phyloP scores from a whole-genome alignment of 2,888 invertebrate genomes.

The Limnephilus lunatus region DNA sequence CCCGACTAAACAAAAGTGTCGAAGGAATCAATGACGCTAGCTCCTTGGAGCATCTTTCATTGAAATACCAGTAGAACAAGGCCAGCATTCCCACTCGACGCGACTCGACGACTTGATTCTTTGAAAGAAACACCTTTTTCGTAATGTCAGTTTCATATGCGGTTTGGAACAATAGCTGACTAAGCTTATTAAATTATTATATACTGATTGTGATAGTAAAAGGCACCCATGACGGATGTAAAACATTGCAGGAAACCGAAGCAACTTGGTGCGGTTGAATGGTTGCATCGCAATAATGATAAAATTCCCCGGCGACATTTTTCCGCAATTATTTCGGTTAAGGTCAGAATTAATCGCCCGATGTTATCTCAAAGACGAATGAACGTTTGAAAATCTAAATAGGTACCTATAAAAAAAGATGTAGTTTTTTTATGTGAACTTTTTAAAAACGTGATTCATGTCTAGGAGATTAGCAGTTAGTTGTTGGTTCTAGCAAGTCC shows the following conservation, averaged over 20 bases:
- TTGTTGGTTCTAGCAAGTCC: neutral
- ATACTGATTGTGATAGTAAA: neutral
- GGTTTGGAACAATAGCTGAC: neutral
- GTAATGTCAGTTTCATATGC: neutral
- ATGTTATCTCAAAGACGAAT: constrained; percentile 2
- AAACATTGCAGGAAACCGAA: neutral
- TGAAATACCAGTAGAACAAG: no score
- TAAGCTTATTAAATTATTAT: neutral
- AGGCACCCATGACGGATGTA: neutral
- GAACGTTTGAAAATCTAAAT: neutral
- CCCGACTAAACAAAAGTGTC: no score
- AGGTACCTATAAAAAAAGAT: neutral
- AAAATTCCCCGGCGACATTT: neutral
- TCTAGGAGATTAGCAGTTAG: neutral
- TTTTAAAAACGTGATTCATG: neutral
- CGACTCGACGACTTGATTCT: neutral
- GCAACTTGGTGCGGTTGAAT: neutral
- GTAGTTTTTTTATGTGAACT: neutral
- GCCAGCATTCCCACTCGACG: no score
- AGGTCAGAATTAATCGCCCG: neutral
- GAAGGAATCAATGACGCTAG: no score
- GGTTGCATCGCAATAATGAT: neutral
- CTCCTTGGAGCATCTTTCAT: no score
- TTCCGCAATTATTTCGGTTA: neutral
- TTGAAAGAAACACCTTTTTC: neutral